Percentiles rank a stretch among this genome's conserved stretches.
Conservation (phyloP, 2,797 vertebrate species). For the Petrocephalus schoutedeni region DNA sequence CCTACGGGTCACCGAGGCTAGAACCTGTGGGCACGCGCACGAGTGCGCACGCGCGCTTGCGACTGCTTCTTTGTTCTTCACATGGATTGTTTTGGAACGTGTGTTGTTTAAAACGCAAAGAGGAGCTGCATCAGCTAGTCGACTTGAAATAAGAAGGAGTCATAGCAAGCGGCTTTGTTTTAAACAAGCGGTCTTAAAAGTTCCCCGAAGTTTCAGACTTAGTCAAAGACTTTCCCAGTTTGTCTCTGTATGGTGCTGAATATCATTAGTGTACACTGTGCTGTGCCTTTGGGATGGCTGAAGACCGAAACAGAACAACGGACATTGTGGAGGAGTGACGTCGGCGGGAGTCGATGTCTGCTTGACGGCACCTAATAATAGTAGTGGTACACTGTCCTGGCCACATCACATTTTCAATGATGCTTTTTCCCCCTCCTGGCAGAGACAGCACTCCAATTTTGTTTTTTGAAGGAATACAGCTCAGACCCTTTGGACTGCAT, state of each 20-base stretch:
- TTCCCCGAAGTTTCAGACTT: neutral
- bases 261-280: neutral
- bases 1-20: neutral
- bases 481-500: neutral
- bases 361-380: neutral
- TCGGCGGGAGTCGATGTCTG: neutral
- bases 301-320: neutral
- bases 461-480: neutral
- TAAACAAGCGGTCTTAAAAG: neutral
- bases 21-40: neutral
- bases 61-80: neutral
- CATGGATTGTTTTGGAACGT: neutral
- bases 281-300: neutral
- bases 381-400: neutral
- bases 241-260: neutral
- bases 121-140: neutral
- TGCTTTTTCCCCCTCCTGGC: neutral
- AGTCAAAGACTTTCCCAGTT: neutral
- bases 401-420: neutral
- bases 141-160: neutral
- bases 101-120: neutral
- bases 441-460: neutral
- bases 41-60: neutral
- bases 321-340: neutral
- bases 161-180: neutral